These are phyloP conservation scores for Spodoptera litura DNA, from an alignment of 1,140 invertebrate genomes.

Conservation along the genomic window DNA sequence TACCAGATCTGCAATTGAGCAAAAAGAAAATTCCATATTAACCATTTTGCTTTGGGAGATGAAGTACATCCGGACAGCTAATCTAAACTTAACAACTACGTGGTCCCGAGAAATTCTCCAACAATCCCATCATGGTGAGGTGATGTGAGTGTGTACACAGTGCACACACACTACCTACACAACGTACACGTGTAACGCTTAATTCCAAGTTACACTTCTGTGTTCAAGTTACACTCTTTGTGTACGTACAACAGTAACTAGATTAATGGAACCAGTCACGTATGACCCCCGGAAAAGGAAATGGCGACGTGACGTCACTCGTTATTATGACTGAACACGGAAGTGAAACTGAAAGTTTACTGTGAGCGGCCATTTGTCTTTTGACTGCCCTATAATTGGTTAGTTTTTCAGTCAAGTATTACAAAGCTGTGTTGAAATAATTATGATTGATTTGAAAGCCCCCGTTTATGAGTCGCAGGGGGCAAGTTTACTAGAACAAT, in stretches of 20 bases:
- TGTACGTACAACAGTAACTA: constrained; percentile 9
- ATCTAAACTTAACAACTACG: too few relatives aligned
- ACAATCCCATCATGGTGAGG: too few relatives aligned
- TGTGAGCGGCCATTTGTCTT: constrained; percentile 27
- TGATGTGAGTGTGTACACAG: too few relatives aligned
- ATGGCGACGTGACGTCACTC: constrained; percentile 37
- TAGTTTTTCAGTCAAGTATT: constrained; percentile 6
- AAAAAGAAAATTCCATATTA: too few relatives aligned
- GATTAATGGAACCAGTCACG: constrained; percentile 47
- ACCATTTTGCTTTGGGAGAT: too few relatives aligned
- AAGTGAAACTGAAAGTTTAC: constrained; percentile 37
- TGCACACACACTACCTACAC: too few relatives aligned
- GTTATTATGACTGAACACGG: constrained; percentile 41
- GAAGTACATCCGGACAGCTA: too few relatives aligned
- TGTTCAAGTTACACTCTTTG: background rate
- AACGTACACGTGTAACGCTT: too few relatives aligned
- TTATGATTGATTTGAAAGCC: background rate
- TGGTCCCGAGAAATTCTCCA: too few relatives aligned
- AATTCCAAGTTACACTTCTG: background rate
- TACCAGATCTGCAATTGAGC: too few relatives aligned
- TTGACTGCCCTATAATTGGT: constrained; percentile 11
- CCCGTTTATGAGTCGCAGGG: background rate
- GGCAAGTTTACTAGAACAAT: too few relatives aligned
- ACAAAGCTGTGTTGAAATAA: background rate
- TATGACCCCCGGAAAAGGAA: constrained; percentile 33